These are phyloP conservation scores for Acronicta alni DNA, from an alignment of 2,888 invertebrate species.

Conservation along the genomic window DNA sequence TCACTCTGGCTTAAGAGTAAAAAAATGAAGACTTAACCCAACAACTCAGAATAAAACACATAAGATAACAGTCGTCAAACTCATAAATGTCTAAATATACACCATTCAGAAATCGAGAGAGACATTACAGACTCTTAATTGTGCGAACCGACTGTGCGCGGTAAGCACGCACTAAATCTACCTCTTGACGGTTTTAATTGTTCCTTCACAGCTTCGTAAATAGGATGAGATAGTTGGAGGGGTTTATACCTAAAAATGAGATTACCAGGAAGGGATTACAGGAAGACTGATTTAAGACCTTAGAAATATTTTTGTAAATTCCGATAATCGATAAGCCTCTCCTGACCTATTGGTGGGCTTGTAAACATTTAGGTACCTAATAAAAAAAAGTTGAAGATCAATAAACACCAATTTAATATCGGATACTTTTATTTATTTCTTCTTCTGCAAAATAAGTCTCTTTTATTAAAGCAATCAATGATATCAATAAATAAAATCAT, in stretches of 20 bases:
- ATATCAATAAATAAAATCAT: too few species aligned
- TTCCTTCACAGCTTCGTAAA: conserved; percentile 51
- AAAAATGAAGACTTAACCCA: conserved; percentile 35
- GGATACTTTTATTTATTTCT: too few species aligned
- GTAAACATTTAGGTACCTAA: too few species aligned
- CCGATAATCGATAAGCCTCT: too few species aligned
- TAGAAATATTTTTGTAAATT: too few species aligned
- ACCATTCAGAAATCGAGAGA: conserved; percentile 64
- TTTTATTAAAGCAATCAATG: too few species aligned
- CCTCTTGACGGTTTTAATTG: conserved; percentile 58
- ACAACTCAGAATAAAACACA: conserved; percentile 31
- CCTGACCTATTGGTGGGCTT: too few species aligned
- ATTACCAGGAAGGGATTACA: conserved; percentile 30
- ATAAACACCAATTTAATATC: too few species aligned
- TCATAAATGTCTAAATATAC: conserved; percentile 74
- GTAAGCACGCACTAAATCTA: conserved; percentile 56
- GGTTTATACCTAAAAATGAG: conserved; percentile 26
- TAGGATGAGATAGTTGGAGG: conserved; percentile 38
- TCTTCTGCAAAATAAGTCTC: background rate
- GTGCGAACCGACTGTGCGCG: conserved; percentile 59
- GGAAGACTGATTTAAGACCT: conserved; percentile 4
- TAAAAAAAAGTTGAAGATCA: too few species aligned
- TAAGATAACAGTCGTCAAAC: conserved; percentile 50
- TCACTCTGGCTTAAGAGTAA: conserved; percentile 26
- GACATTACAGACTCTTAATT: conserved; percentile 66